Percentiles rank a stretch among this genome's conserved stretches.
Conservation (phyloP, 2,797 vertebrate species). For the Diceros bicornis region DNA sequence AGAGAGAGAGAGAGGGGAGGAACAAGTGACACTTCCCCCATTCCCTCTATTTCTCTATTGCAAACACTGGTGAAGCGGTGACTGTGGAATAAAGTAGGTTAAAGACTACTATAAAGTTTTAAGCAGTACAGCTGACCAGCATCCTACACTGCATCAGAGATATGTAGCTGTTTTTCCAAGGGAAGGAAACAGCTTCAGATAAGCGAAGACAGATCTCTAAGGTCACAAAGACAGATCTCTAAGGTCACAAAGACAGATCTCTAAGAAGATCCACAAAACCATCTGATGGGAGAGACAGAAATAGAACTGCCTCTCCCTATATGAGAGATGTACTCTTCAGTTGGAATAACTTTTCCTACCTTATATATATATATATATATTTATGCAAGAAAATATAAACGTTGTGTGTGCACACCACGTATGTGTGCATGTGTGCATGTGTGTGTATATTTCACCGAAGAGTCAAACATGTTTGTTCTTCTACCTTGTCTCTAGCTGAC, state of each 20-base stretch:
- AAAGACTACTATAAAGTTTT: background rate
- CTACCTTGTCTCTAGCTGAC: background rate
- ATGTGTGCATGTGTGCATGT: background rate
- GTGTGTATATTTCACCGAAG: background rate
- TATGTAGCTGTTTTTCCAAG: background rate
- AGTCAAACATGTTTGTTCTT: background rate
- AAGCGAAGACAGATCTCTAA: background rate
- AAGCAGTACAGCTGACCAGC: background rate
- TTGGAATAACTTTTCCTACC: background rate
- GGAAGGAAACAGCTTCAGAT: background rate
- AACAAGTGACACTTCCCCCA: background rate
- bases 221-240: background rate
- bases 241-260: conserved; percentile 11
- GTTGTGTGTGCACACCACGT: accelerated
- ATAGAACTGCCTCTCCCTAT: background rate
- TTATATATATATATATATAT: background rate
- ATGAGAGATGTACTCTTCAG: background rate
- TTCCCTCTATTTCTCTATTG: background rate
- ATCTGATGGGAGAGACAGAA: background rate
- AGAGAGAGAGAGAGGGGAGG: no score
- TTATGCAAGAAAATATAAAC: no score
- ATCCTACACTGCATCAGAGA: background rate
- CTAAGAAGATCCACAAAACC: conserved; percentile 28
- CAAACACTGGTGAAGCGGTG: background rate
- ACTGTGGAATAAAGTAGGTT: background rate